Percentiles rank a stretch among this genome's conserved stretches.
These are phyloP conservation scores for Pantelozetes paolii DNA, from an alignment of 2,888 invertebrate genomes.

Conservation along the genomic window DNA sequence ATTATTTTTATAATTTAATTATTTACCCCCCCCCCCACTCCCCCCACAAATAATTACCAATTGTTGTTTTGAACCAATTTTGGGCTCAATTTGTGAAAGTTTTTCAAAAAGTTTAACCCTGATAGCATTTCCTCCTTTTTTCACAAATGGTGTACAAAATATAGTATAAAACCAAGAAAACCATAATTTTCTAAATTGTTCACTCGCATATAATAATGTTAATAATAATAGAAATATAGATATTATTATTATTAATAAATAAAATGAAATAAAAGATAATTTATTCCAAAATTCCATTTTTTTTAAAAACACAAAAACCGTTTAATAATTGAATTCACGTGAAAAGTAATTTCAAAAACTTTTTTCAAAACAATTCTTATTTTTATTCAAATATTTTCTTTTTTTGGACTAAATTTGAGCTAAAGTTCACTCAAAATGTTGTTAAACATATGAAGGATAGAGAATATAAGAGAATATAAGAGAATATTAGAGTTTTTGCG, in stretches of 20 bases:
- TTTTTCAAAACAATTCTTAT: not conserved
- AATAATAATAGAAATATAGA: constrained; percentile 15
- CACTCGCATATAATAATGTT: constrained; percentile 23
- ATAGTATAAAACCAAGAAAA: constrained; percentile 33
- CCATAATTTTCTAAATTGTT: constrained; percentile 31
- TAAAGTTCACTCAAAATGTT: constrained; percentile 24
- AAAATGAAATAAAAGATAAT: constrained; percentile 1
- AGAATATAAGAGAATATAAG: too few species aligned
- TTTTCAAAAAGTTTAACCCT: constrained; percentile 30
- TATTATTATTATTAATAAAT: constrained; percentile 15
- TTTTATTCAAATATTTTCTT: not conserved
- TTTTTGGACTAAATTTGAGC: not conserved
- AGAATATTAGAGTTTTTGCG: not conserved
- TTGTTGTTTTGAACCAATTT: constrained; percentile 6
- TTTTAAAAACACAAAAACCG: too few species aligned
- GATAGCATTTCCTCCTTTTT: constrained; percentile 24
- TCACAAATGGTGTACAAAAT: constrained; percentile 27
- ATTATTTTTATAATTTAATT: too few species aligned
- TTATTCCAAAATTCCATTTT: constrained; percentile 16
- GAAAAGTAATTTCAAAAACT: too few species aligned
- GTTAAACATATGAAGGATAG: too few species aligned
- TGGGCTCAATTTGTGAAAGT: constrained; percentile 11
- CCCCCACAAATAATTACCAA: constrained; percentile 50
- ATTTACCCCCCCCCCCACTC: too few species aligned
- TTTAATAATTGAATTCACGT: too few species aligned